Evolutionary conservation across 2,113 vertebrate species (phyloP), one percentile per base, ranked within the genome.

Genomic region (Gila orcuttii): DNA sequence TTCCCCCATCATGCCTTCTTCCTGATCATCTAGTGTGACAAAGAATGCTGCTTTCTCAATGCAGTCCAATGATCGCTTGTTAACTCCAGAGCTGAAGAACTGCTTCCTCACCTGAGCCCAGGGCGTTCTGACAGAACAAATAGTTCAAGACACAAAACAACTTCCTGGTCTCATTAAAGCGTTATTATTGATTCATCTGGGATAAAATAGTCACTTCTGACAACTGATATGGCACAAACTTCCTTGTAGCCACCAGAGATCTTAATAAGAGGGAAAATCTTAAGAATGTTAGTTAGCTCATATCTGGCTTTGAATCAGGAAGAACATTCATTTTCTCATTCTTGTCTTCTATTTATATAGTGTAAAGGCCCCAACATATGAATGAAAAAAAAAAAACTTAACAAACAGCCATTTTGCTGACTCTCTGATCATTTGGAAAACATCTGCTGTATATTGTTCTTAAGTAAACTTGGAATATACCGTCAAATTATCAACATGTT

Each of bases 11-110:
- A 97, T 94, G 62, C 96, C 96, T 1, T 95, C 94, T 17, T 96
- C 96, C 5, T 95, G 93, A 0, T 96, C 93, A 12, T 97, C 96
- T 10, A 97, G 91, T 0, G 95, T 96, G 0, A 97, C 89, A 1
- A 97, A 97, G 92, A 97, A 97, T 0, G 96, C 96, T 0, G 96
- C 96, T 73, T 92, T 95, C 86, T 98, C 97, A 11, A 97, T 95
- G 1, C 90, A 77, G 69, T 96, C 96, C 85, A 98, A 88, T 0
- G 96, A 94, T 0, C 91, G 89, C 36, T 92, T 91, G 10, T 97
- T 96, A 57, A 93, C 88, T 2, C 93, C 95, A 0, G 89, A 92
- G 92, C 94, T 91, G 89, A 98, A 94, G 77, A 93, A 91, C 59
- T 90, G 86, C 82, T 95, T 95, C 85, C 95, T 94, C 3, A 91